Percentiles rank a stretch among this genome's conserved stretches.
These are phyloP conservation scores for Terrapene triunguis DNA, from an alignment of 2,113 vertebrate genomes.

Conservation along the genomic window DNA sequence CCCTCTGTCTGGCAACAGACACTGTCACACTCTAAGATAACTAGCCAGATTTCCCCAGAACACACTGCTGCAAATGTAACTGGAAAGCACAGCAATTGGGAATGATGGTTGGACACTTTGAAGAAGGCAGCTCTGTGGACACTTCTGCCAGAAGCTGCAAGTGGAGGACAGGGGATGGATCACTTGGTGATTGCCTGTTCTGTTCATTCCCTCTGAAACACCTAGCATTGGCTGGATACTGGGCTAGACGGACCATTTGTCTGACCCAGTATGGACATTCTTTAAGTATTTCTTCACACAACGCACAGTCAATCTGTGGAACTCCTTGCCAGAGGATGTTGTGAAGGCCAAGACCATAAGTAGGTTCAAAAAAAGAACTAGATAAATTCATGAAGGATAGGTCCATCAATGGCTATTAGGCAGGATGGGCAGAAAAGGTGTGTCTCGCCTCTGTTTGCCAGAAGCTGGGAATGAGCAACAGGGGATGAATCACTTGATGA, in stretches of 20 bases:
- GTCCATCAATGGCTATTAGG: too few species aligned
- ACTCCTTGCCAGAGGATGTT: too few species aligned
- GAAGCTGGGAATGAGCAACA: background rate
- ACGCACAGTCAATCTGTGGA: too few species aligned
- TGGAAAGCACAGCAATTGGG: background rate
- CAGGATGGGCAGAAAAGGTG: too few species aligned
- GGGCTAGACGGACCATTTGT: background rate
- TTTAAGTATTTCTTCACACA: background rate
- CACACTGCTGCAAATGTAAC: background rate
- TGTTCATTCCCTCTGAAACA: background rate
- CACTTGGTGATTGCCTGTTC: too few species aligned
- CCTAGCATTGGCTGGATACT: background rate
- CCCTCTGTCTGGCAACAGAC: background rate
- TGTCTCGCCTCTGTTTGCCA: background rate
- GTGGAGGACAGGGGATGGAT: too few species aligned
- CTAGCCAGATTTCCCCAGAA: background rate
- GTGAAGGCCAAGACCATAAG: too few species aligned
- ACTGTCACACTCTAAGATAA: background rate
- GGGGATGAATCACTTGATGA: too few species aligned
- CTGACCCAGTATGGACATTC: background rate
- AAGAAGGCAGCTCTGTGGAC: background rate
- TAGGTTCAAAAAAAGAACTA: too few species aligned
- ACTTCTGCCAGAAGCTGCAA: background rate
- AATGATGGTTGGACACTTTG: background rate
- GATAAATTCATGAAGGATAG: too few species aligned